phyloP scores from a whole-genome alignment of 2,113 vertebrate genomes.

The rat (Rattus norvegicus) region GRCr8 NC_086022.1:11889501-11890000 shows the following conservation, averaged over 20 bases:
- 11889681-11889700: conserved; percentile 21
- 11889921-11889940: neutral
- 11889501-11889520: conserved; percentile 28
- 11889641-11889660: neutral
- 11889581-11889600: conserved; percentile 41
- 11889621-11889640: conserved; percentile 12
- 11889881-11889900: neutral
- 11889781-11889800: neutral
- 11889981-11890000: neutral
- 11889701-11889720: conserved; percentile 25
- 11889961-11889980: neutral
- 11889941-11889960: neutral
- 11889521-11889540: conserved; percentile 4
- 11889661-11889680: neutral
- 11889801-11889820: conserved; percentile 13
- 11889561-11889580: neutral
- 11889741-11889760: neutral
- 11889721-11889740: neutral
- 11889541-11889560: neutral
- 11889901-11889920: neutral
- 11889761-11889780: too few relatives aligned
- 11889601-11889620: neutral
- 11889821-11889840: neutral
- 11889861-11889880: neutral
- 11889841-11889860: neutral